Evolutionary conservation across 2,888 invertebrate species (phyloP).

Genomic region (Amitus sp.): DNA sequence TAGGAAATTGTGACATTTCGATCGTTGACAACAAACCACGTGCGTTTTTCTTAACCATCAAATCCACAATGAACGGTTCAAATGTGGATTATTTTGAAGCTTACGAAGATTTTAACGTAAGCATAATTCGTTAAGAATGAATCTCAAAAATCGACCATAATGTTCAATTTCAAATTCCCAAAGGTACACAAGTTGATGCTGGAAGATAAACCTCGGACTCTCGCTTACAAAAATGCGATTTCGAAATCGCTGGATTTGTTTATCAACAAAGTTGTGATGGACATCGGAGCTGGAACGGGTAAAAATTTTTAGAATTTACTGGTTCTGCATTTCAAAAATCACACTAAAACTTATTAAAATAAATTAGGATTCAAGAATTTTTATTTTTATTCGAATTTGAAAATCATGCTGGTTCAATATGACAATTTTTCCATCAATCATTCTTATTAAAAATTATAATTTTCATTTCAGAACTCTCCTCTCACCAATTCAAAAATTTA

Average conservation of each 20-base stretch:
- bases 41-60: background rate
- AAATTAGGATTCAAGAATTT: too few species aligned
- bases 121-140: background rate
- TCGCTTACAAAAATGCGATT: slow-evolving; percentile 85
- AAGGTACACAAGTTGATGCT: slow-evolving; percentile 86
- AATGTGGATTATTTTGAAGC: too few species aligned
- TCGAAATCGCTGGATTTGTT: slow-evolving; percentile 74
- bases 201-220: slow-evolving; percentile 78
- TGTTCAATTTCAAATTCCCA: too few species aligned
- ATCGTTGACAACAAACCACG: background rate
- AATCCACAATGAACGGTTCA: background rate
- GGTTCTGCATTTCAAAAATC: too few species aligned
- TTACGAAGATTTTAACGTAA: background rate
- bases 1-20: background rate
- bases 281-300: slow-evolving; percentile 86
- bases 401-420: too few species aligned
- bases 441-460: too few species aligned
- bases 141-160: too few species aligned
- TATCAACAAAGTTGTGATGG: slow-evolving; percentile 82
- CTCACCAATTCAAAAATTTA: too few species aligned
- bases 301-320: too few species aligned
- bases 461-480: too few species aligned
- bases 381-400: slow-evolving; percentile 1
- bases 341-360: too few species aligned
- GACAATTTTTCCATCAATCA: too few species aligned